Percentiles rank a stretch among this genome's conserved stretches.
These are phyloP conservation scores for Imbricaverruca yamaguchii DNA, from an alignment of 2,888 invertebrate species.

Conservation along the genomic window DNA sequence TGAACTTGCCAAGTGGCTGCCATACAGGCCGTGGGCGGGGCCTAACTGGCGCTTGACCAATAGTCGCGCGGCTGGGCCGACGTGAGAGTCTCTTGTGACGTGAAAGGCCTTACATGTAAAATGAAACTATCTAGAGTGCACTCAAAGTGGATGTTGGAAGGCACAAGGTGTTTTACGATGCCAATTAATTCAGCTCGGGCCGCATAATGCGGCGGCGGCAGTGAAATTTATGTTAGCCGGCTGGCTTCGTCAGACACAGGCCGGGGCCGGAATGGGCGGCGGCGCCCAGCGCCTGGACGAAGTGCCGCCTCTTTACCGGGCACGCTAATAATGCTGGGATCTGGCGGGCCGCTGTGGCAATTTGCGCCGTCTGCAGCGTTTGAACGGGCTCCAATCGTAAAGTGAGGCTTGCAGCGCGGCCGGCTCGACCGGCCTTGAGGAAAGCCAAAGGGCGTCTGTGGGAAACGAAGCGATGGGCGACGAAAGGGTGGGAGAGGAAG, in stretches of 20 bases:
- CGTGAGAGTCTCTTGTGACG: slow-evolving; percentile 9
- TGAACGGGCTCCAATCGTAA: background rate
- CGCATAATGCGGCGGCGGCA: background rate
- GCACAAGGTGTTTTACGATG: slow-evolving; percentile 8
- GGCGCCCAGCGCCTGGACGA: background rate
- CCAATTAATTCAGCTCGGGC: slow-evolving; percentile 2
- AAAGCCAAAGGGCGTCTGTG: no score
- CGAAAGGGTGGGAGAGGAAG: no score
- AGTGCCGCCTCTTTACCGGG: background rate
- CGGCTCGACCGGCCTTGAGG: no score
- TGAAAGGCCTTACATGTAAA: slow-evolving; percentile 14
- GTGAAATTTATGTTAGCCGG: background rate
- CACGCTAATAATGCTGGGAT: background rate
- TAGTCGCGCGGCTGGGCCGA: background rate
- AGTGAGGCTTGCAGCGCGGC: background rate
- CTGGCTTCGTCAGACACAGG: background rate
- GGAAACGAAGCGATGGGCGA: no score
- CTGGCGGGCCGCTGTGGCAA: background rate
- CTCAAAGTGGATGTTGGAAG: background rate
- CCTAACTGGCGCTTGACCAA: background rate
- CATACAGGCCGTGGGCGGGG: slow-evolving; percentile 5
- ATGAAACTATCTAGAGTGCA: slow-evolving; percentile 11
- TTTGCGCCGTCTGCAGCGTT: background rate
- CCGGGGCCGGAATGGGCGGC: background rate
- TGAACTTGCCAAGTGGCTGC: slow-evolving; percentile 19